phyloP scores from a whole-genome alignment of 2,113 vertebrate species.

The Oryzias javanicus region DNA sequence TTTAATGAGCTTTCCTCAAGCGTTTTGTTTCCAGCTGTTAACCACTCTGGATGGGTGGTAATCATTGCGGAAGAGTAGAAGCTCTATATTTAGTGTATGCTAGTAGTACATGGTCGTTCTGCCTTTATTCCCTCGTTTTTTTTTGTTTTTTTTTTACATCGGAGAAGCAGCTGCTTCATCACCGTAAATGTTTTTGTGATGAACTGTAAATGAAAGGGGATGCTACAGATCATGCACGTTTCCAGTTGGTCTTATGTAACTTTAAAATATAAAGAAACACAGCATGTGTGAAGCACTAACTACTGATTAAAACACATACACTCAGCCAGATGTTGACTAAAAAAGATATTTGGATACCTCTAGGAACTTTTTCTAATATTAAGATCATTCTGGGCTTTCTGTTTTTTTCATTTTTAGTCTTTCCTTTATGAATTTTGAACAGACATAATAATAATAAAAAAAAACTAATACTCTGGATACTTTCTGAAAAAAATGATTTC shows the following conservation, averaged over 20 bases:
- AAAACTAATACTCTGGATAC: no score
- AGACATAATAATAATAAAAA: no score
- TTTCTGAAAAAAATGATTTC: no score
- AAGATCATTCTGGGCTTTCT: no score
- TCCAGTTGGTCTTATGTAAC: constrained; percentile 26
- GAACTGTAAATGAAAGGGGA: constrained; percentile 4
- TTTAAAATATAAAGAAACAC: neutral
- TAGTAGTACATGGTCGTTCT: neutral
- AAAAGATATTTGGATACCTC: no score
- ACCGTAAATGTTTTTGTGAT: constrained; percentile 2
- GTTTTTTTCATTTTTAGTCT: no score
- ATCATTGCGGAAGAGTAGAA: constrained; percentile 29
- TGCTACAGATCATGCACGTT: neutral
- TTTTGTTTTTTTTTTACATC: neutral
- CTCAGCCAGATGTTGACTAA: no score
- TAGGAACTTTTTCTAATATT: no score
- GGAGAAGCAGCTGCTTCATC: constrained; percentile 21
- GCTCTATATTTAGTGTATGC: constrained; percentile 45
- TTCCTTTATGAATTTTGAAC: no score
- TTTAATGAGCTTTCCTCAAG: constrained; percentile 63
- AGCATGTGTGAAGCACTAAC: no score
- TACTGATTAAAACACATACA: no score
- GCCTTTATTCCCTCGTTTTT: neutral
- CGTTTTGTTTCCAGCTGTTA: constrained; percentile 49
- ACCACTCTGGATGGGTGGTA: constrained; percentile 28